Base-by-base conservation (phyloP, 2,113 vertebrate genomes). In the Mastomys natalensis region DNA sequence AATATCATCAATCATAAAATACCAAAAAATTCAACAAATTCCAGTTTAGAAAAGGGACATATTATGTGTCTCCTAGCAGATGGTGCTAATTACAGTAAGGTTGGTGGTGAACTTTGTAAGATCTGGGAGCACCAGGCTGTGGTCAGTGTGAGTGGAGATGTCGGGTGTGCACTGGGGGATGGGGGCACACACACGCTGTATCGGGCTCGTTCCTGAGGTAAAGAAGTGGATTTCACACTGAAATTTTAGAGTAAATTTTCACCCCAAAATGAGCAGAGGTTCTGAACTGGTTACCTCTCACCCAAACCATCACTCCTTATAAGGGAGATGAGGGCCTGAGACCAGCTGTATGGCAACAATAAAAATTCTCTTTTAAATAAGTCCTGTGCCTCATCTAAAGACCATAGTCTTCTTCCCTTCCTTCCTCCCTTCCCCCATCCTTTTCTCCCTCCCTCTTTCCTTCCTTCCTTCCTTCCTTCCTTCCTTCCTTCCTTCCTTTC, bases 191-290 rank as follows among this genome's bases (percentile, higher is more conserved):
- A 48, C n/a, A 19, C 10, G 34, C n/a, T 77, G 3, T 40, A 2
- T 0, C n/a, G 51, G 66, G 19, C 29, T 82, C 51, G 6, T 74
- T 70, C 12, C 8, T 66, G 29, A 17, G 58, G 48, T n/a, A 70
- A 64, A 74, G 40, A 31, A 29, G 34, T 84, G 40, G 48, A 62
- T 68, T 95, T 86, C 51, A 58, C 22, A 9, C 55, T 93, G 87
- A 74, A 53, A 78, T 84, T 94, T 94, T 85, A 78, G 45, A 85
- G 60, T 87, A n/a, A 34, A 58, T 43, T 72, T 81, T 72, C 60
- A 68, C 37, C 72, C 29, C 17, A 64, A 92, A 87, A 51, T 43
- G 21, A 92, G 12, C 4, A 19, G 58, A 90, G 16, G 21, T 81
- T 55, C 26, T 70, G 72, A 80, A 60, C 58, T 78, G 74, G 26